These are phyloP conservation scores for Ctenoplectra terminalis DNA, from an alignment of 1,140 invertebrate species.

Conservation along the genomic window DNA sequence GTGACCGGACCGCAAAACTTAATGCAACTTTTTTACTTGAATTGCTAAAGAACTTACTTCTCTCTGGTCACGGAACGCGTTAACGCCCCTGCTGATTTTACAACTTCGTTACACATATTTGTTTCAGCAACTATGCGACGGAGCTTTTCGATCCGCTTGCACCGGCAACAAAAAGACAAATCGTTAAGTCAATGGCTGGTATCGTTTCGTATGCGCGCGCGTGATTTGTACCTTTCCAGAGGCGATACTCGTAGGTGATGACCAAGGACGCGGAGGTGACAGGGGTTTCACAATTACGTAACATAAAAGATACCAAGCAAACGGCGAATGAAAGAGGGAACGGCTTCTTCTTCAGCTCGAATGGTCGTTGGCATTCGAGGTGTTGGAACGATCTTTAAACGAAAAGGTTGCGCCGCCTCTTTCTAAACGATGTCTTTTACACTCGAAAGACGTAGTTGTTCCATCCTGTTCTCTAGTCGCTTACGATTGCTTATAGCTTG, in stretches of 20 bases:
- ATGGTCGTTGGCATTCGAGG: conserved; percentile 54
- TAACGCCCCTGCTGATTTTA: too few species aligned
- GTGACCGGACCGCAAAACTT: too few species aligned
- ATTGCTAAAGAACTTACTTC: too few species aligned
- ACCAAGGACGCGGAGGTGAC: conserved; percentile 32
- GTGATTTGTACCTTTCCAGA: conserved; percentile 39
- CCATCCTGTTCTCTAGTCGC: not conserved
- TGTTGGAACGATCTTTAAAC: conserved; percentile 50
- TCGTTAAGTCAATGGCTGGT: conserved; percentile 4
- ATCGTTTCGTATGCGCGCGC: not conserved
- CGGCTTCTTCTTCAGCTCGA: conserved; percentile 49
- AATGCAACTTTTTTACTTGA: too few species aligned
- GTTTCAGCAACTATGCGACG: too few species aligned
- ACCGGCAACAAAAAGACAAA: not conserved
- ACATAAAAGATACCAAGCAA: conserved; percentile 52
- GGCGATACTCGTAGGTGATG: conserved; percentile 50
- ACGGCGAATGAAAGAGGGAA: too few species aligned
- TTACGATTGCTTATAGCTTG: not conserved
- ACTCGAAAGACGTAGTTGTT: not conserved
- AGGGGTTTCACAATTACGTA: conserved; percentile 54
- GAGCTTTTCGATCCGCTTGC: not conserved
- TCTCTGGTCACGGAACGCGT: too few species aligned
- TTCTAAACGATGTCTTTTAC: not conserved
- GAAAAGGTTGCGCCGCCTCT: conserved; percentile 31
- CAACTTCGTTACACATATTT: too few species aligned